phyloP scores from a whole-genome alignment of 2,888 invertebrate genomes.

The Euplexia lucipara region DNA sequence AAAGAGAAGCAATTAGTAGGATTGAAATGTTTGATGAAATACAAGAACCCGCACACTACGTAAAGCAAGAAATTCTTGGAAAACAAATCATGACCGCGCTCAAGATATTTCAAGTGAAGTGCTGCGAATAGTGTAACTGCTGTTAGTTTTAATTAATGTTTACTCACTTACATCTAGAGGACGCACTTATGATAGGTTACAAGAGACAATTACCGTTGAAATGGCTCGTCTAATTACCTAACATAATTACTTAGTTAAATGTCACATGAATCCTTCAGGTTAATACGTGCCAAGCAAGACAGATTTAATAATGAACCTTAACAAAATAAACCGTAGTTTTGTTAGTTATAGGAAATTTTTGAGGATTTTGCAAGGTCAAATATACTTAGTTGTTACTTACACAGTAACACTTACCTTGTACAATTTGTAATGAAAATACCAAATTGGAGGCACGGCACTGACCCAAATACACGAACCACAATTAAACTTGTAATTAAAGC shows the following conservation, averaged over 20 bases:
- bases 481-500: conserved; percentile 11
- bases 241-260: background rate
- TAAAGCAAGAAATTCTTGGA: background rate
- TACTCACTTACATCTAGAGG: conserved; percentile 1
- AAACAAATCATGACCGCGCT: background rate
- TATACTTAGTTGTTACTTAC: background rate
- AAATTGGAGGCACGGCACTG: conserved; percentile 29
- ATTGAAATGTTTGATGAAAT: too few species aligned
- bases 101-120: too few species aligned
- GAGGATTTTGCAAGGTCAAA: background rate
- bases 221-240: background rate
- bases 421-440: conserved; percentile 12
- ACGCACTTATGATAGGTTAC: conserved; percentile 18
- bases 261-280: background rate
- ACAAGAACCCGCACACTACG: too few species aligned
- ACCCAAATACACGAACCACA: conserved; percentile 28
- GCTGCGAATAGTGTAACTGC: background rate
- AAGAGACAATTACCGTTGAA: conserved; percentile 13
- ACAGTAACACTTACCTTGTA: background rate
- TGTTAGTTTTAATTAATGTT: background rate
- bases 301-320: background rate
- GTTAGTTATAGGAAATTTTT: background rate
- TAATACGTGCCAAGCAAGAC: background rate
- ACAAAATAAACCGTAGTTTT: background rate
- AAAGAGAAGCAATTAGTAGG: too few species aligned